These are phyloP conservation scores for Antheraea assamensis DNA, from an alignment of 2,888 invertebrate genomes.

Conservation along the genomic window DNA sequence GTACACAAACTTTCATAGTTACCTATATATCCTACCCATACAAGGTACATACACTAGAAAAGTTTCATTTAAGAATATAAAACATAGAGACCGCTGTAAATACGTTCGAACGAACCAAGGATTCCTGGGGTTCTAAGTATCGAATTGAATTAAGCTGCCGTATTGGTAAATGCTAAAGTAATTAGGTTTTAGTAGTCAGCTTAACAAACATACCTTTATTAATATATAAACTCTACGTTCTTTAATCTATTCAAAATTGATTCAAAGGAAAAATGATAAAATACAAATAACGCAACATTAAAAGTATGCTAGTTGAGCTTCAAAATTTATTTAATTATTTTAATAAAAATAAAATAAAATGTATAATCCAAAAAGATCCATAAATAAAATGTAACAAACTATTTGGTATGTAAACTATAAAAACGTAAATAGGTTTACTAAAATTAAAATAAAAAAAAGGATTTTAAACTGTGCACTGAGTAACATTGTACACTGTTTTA, in stretches of 20 bases:
- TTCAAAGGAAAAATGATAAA: background rate
- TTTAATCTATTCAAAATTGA: background rate
- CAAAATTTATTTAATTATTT: conserved; percentile 44
- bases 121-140: conserved; percentile 53
- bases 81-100: conserved; percentile 19
- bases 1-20: conserved; percentile 12
- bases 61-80: background rate
- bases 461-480: conserved; percentile 33
- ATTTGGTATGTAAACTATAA: conserved; percentile 25
- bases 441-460: conserved; percentile 29
- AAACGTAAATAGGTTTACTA: conserved; percentile 34
- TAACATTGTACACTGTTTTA: conserved; percentile 34
- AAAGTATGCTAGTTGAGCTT: conserved; percentile 69
- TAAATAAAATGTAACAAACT: conserved; percentile 30
- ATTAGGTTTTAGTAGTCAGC: conserved; percentile 57
- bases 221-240: conserved; percentile 37
- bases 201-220: conserved; percentile 68
- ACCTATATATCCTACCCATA: background rate
- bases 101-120: conserved; percentile 45
- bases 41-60: background rate
- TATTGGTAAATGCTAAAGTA: conserved; percentile 81
- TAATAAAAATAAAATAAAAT: conserved; percentile 42
- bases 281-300: conserved; percentile 50
- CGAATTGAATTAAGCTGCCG: conserved; percentile 71
- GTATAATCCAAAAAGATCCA: conserved; percentile 32